phyloP scores from a whole-genome alignment of 2,888 invertebrate species.

The Acanthacorydalis orientalis region DNA sequence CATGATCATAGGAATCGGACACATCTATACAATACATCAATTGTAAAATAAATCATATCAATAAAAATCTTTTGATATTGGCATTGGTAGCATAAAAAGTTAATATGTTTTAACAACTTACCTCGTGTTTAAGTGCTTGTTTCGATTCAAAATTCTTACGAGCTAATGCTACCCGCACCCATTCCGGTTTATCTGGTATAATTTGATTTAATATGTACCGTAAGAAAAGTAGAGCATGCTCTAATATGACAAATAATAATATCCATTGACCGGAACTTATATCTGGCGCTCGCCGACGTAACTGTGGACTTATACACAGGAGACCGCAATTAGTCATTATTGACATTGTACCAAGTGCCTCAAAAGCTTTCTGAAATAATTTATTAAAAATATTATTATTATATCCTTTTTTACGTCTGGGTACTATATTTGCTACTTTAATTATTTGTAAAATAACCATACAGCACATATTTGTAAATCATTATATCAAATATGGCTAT shows the following conservation, averaged over 20 bases:
- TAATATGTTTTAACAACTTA: slow-evolving; percentile 12
- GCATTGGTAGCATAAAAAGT: neutral
- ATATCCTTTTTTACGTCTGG: too few relatives aligned
- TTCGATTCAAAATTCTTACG: slow-evolving; percentile 42
- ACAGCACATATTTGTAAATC: too few relatives aligned
- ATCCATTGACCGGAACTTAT: slow-evolving; percentile 28
- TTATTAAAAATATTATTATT: neutral
- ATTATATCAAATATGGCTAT: too few relatives aligned
- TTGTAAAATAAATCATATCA: neutral
- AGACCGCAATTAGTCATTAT: slow-evolving; percentile 62
- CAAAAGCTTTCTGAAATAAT: slow-evolving; percentile 38
- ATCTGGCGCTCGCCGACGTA: slow-evolving; percentile 23
- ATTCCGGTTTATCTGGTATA: slow-evolving; percentile 53
- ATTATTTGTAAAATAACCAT: too few relatives aligned
- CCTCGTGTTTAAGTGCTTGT: slow-evolving; percentile 42
- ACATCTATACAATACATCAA: too few relatives aligned
- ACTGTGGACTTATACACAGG: slow-evolving; percentile 47
- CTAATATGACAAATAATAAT: slow-evolving; percentile 46
- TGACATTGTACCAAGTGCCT: slow-evolving; percentile 46
- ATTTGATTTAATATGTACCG: slow-evolving; percentile 45
- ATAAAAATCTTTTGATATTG: neutral
- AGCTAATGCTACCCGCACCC: slow-evolving; percentile 44
- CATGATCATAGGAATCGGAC: too few relatives aligned
- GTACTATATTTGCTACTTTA: too few relatives aligned
- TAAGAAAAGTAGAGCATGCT: slow-evolving; percentile 48